Evolutionary conservation across 2,113 vertebrate genomes (phyloP).

Genomic region (Melanerpes formicivorus): DNA sequence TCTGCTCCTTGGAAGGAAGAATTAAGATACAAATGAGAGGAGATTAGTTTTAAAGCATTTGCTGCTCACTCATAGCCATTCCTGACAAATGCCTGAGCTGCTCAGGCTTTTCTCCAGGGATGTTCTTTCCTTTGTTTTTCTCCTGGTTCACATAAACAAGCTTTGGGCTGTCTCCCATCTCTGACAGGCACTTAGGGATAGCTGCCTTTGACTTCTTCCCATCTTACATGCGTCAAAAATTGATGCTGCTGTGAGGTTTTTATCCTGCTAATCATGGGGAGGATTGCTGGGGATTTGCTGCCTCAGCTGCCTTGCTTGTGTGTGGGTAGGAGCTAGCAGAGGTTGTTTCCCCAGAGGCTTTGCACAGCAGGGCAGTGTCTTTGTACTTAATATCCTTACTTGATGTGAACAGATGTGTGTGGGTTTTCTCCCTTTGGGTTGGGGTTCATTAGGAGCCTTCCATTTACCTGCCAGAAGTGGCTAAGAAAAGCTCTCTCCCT

Average conservation of each 20-base stretch:
- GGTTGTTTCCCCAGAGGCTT: not conserved
- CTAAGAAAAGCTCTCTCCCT: not conserved
- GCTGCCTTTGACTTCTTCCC: not conserved
- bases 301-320: not conserved
- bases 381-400: not conserved
- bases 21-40: not conserved
- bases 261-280: slow-evolving; percentile 28
- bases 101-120: not conserved
- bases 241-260: slow-evolving; percentile 1
- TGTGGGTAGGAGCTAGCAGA: not conserved
- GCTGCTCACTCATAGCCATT: not conserved
- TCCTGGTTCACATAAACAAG: not conserved
- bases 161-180: not conserved
- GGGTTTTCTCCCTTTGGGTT: not conserved
- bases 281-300: slow-evolving; percentile 23
- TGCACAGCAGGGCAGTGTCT: not conserved
- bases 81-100: not conserved
- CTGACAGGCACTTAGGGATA: not conserved
- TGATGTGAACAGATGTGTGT: not conserved
- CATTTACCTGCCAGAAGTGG: not conserved
- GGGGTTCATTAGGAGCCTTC: not conserved
- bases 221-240: not conserved
- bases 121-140: not conserved
- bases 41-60: not conserved
- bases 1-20: not conserved